phyloP scores from a whole-genome alignment of 2,888 invertebrate genomes.

The Caenorhabditis sulstoni region DNA sequence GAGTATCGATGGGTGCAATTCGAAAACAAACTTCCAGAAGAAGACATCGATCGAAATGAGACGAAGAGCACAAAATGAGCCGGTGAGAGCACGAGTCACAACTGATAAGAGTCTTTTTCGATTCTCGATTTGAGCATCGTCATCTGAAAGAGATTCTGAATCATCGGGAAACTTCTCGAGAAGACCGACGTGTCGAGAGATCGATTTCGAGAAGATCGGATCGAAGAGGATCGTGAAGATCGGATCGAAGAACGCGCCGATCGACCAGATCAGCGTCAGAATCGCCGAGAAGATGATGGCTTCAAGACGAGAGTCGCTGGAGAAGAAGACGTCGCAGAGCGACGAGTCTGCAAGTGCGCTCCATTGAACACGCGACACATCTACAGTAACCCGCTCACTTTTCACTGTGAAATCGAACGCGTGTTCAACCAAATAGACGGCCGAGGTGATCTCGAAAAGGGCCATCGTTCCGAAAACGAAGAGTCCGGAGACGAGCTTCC shows the following conservation, averaged over 20 bases:
- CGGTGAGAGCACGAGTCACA: conserved; percentile 7
- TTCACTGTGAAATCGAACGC: conserved; percentile 11
- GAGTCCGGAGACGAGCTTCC: conserved; percentile 30
- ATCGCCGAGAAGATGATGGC: conserved; percentile 31
- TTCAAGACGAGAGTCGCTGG: conserved; percentile 30
- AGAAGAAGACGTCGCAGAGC: conserved; percentile 18
- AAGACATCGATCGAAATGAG: conserved; percentile 18
- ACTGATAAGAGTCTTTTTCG: conserved; percentile 31
- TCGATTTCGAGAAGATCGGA: conserved; percentile 45
- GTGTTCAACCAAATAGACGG: conserved; percentile 21
- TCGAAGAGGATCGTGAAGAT: conserved; percentile 39
- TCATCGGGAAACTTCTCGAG: background rate
- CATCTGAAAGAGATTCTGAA: conserved; percentile 23
- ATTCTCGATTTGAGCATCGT: conserved; percentile 31
- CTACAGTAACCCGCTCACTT: background rate
- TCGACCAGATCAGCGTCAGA: conserved; percentile 42
- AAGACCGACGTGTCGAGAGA: conserved; percentile 11
- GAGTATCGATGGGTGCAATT: conserved; percentile 31
- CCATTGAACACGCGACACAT: background rate
- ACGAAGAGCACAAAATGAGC: background rate
- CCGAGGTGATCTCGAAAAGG: conserved; percentile 32
- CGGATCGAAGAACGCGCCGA: conserved; percentile 14
- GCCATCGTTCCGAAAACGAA: conserved; percentile 34
- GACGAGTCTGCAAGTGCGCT: conserved; percentile 1
- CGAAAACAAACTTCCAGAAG: conserved; percentile 8